phyloP scores from a whole-genome alignment of 2,888 invertebrate genomes.

The Campoplex nolae region DNA sequence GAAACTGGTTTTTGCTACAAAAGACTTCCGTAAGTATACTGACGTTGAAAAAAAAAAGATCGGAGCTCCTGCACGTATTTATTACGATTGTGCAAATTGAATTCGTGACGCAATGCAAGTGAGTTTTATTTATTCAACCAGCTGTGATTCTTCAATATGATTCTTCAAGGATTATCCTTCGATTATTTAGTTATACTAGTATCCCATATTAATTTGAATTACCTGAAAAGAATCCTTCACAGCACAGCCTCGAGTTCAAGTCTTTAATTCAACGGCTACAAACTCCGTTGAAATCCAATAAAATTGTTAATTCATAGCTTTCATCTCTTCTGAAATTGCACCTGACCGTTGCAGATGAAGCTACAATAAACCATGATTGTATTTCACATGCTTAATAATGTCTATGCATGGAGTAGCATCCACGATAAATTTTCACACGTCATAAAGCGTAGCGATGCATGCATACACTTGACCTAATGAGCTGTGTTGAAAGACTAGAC shows the following conservation, averaged over 20 bases:
- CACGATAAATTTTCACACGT: conserved; percentile 10
- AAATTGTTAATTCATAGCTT: neutral
- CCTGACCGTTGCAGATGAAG: neutral
- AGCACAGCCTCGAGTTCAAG: neutral
- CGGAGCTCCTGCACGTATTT: neutral
- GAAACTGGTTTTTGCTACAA: conserved; percentile 87
- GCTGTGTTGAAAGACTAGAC: conserved; percentile 27
- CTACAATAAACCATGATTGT: conserved; percentile 13
- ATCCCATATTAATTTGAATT: neutral
- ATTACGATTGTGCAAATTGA: neutral
- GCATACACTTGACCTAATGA: conserved; percentile 56
- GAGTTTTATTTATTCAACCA: neutral
- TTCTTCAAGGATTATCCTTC: neutral
- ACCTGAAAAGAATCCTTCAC: neutral
- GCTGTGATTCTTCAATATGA: neutral
- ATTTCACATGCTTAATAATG: neutral
- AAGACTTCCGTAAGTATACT: conserved; percentile 88
- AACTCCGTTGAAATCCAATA: neutral
- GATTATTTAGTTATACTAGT: neutral
- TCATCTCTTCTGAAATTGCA: neutral
- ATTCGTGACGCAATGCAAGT: neutral
- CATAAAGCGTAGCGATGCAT: conserved; percentile 30
- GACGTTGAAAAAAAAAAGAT: neutral
- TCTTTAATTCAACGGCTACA: neutral
- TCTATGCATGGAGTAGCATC: conserved; percentile 1